Evolutionary conservation across 1,140 invertebrate species (phyloP).

Genomic region (Lepidurus apus): DNA sequence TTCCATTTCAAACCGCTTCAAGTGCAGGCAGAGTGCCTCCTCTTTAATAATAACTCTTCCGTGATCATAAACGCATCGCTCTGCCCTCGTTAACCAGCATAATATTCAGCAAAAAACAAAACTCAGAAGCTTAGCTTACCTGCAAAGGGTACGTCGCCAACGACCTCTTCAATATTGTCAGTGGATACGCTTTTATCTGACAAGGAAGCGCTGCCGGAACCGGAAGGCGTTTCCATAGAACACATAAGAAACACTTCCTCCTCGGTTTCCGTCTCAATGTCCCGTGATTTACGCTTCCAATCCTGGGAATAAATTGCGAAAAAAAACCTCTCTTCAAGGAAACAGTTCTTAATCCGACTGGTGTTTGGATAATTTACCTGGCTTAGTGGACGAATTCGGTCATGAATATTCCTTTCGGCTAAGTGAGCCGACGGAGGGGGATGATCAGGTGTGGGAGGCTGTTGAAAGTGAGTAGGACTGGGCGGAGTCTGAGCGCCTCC

Average conservation of each 20-base stretch:
- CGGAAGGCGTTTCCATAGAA: constrained; percentile 26
- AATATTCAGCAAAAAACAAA: not conserved
- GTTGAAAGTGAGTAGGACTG: constrained; percentile 81
- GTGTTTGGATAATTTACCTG: constrained; percentile 57
- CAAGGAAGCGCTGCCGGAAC: constrained; percentile 60
- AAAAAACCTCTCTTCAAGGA: no score
- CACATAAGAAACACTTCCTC: constrained; percentile 56
- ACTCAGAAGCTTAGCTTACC: constrained; percentile 53
- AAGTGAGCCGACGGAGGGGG: constrained; percentile 86
- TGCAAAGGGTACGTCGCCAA: constrained; percentile 75
- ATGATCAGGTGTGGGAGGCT: constrained; percentile 89
- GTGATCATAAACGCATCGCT: no score
- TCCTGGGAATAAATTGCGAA: constrained; percentile 49
- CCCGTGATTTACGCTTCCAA: constrained; percentile 69
- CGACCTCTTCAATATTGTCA: constrained; percentile 77
- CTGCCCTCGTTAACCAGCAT: no score
- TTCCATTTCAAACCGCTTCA: constrained; percentile 4
- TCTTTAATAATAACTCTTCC: not conserved
- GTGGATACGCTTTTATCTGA: constrained; percentile 72
- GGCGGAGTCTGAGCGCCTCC: constrained; percentile 44
- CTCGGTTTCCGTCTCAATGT: constrained; percentile 70
- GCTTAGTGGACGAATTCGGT: constrained; percentile 79
- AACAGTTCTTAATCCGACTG: constrained; percentile 25
- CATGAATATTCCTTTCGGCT: constrained; percentile 81
- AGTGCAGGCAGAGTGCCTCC: not conserved